A percentile compares a stretch with the other conserved stretches of the same genome.
Conservation (phyloP, 2,888 invertebrate genomes). For the Troides helena region DNA sequence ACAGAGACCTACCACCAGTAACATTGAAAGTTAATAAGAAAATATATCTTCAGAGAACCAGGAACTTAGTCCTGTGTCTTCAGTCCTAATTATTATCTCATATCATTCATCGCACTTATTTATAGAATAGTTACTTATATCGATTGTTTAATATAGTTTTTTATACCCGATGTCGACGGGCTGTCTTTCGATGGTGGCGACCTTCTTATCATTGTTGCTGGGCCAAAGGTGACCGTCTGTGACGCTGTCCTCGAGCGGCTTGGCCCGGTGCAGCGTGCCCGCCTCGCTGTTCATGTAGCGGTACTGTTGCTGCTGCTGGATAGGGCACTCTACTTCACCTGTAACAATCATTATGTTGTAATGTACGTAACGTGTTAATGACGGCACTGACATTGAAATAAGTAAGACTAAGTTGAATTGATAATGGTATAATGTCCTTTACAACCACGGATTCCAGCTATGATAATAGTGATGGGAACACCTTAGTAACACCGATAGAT, state of each 20-base stretch:
- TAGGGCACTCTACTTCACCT: constrained; percentile 79
- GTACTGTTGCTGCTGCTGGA: constrained; percentile 78
- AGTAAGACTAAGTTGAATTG: too few relatives aligned
- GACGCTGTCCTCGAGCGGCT: constrained; percentile 74
- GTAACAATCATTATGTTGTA: constrained; percentile 33
- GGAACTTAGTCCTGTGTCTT: background rate
- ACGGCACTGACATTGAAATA: too few relatives aligned
- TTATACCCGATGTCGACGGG: constrained; percentile 73
- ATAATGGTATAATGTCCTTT: too few relatives aligned
- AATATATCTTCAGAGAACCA: too few relatives aligned
- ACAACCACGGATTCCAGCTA: too few relatives aligned
- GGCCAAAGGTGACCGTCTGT: constrained; percentile 76
- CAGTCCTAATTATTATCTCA: too few relatives aligned
- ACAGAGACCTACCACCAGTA: too few relatives aligned
- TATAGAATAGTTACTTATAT: background rate
- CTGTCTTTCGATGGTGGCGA: constrained; percentile 73
- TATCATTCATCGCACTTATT: background rate
- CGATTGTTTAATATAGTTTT: background rate
- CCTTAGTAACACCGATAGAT: too few relatives aligned
- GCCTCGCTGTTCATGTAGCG: constrained; percentile 79
- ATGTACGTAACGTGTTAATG: background rate
- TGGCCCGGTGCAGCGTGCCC: constrained; percentile 71
- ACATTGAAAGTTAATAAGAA: background rate
- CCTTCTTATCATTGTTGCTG: constrained; percentile 74
- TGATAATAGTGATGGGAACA: too few relatives aligned